Evolutionary conservation across 2,888 invertebrate genomes (phyloP).

Genomic region (Calephelis perditalis): DNA sequence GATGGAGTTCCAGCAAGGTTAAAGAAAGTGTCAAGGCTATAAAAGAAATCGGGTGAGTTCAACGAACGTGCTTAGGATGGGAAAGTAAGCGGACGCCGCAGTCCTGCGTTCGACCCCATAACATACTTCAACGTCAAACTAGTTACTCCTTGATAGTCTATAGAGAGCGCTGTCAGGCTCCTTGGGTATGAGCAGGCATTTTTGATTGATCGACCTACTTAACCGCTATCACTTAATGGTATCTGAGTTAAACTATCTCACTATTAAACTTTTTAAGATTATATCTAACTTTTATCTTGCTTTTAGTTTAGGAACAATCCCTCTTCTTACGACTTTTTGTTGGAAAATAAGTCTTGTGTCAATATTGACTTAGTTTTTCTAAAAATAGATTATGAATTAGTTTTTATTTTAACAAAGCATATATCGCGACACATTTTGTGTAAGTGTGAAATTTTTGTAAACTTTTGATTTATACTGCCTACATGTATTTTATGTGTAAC

Average conservation of each 20-base stretch:
- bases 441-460: no score
- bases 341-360: no score
- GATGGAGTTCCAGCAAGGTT: conserved; percentile 54
- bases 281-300: no score
- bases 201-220: conserved; percentile 41
- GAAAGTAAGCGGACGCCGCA: conserved; percentile 63
- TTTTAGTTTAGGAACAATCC: no score
- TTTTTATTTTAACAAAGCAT: no score
- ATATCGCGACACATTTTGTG: no score
- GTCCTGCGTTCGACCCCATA: conserved; percentile 60
- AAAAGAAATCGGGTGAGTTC: conserved; percentile 72
- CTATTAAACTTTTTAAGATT: no score
- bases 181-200: conserved; percentile 35
- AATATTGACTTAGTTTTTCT: no score
- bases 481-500: no score
- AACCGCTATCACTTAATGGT: conserved; percentile 34
- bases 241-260: conserved; percentile 25
- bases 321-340: no score
- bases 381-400: no score
- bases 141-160: conserved; percentile 52
- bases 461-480: no score
- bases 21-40: conserved; percentile 77
- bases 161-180: conserved; percentile 35
- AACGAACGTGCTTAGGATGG: conserved; percentile 59
- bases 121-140: conserved; percentile 64